Base-by-base conservation (phyloP, 2,113 vertebrate species). In the Oreochromis aureus region DNA sequence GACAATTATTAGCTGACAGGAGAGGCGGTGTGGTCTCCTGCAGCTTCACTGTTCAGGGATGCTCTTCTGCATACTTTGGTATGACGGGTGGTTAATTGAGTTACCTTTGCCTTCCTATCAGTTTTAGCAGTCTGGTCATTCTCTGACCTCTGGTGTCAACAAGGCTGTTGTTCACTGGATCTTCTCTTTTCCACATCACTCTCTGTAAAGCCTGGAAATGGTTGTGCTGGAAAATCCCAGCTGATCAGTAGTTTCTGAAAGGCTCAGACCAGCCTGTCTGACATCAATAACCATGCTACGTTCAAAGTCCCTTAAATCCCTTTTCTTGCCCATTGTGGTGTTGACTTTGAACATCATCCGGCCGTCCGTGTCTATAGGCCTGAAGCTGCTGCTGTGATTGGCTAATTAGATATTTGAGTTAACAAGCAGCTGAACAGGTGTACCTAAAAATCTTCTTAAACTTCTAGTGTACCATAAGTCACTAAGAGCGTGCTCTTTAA, bases 291-390 rank as follows among this genome's bases (percentile, higher is more conserved):
- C 2, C 41, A 44, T 8, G 34, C 34, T 36, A 39, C 39, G 4
- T 39, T 39, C 39, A 22, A 55, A 22, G 32, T 36, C 61, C 18
- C 0, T 69, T 69, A 3, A 69, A 39, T 22, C 10, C 34, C 6
- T 7, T 69, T 39, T 5, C 61, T 39, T 39, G 34, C 6, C 0
- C 34, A 39, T 69, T 39, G 19, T 13, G 34, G 0, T 2, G 34
- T 4, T 1, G 3, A 39, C 34, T 69, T 69, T 69, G 3, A 69
- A n/a, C 19, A 39, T 69, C 63, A 69, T 1, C 4, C 0, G 0
- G 2, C 19, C 11, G 0, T 69, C 34, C n/a, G 39, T 69, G 34
- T 3, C 63, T 69, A 63, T 0, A 19, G 5, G 18, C 10, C 63
- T 69, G 34, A 41, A 69, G 11, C 34, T 69, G 34, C 63, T 15